phyloP scores from a whole-genome alignment of 2,888 invertebrate species.

The Drosophila quinaria region DNA sequence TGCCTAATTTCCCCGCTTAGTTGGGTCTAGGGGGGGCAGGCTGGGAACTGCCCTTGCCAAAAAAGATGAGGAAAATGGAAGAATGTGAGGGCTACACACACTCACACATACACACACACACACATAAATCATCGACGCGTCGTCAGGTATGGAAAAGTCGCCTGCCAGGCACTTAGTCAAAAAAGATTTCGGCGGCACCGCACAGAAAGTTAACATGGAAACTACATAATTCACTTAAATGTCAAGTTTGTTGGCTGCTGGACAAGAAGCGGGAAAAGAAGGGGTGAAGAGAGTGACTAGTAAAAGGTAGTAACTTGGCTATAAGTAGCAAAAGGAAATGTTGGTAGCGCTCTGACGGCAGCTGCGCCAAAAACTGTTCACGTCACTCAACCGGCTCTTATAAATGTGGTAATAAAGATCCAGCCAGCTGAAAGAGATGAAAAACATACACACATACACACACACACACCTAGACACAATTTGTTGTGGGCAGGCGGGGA shows the following conservation, averaged over 20 bases:
- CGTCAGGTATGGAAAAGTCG: constrained; percentile 53
- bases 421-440: constrained; percentile 35
- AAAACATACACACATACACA: constrained; percentile 8
- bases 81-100: constrained; percentile 38
- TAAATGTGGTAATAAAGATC: constrained; percentile 64
- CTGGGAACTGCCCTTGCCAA: constrained; percentile 46
- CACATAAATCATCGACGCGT: constrained; percentile 61
- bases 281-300: constrained; percentile 4
- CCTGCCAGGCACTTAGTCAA: constrained; percentile 64
- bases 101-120: constrained; percentile 8
- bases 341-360: constrained; percentile 45
- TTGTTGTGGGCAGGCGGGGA: constrained; percentile 44
- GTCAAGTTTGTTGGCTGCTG: constrained; percentile 56
- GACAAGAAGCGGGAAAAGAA: constrained; percentile 4
- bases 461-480: constrained; percentile 13
- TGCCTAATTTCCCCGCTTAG: constrained; percentile 63
- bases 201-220: constrained; percentile 68
- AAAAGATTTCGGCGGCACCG: constrained; percentile 44
- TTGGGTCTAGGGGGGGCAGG: background rate
- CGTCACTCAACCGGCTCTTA: constrained; percentile 62
- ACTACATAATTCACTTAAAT: constrained; percentile 79
- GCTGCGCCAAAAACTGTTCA: constrained; percentile 64
- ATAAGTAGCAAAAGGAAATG: constrained; percentile 53
- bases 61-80: constrained; percentile 1
- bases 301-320: constrained; percentile 54